phyloP scores from a whole-genome alignment of 2,113 vertebrate species.

The Ciconia maguari region DNA sequence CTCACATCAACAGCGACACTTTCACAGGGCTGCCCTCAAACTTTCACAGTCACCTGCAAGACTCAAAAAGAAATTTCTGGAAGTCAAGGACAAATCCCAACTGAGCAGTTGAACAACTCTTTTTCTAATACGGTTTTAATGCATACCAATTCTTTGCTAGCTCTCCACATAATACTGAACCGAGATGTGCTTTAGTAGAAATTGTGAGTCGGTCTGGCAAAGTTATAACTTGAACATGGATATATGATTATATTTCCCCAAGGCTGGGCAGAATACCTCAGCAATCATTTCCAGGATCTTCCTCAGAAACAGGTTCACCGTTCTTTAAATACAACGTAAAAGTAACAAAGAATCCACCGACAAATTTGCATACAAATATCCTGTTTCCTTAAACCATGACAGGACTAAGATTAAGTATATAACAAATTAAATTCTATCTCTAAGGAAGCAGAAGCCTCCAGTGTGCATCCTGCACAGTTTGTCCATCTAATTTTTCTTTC shows the following conservation, averaged over 20 bases:
- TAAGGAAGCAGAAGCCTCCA: not conserved
- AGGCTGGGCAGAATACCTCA: not conserved
- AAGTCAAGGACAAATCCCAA: not conserved
- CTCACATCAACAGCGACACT: not conserved
- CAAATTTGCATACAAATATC: not conserved
- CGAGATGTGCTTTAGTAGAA: not conserved
- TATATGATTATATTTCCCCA: not conserved
- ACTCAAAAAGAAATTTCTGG: not conserved
- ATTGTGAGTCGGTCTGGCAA: not conserved
- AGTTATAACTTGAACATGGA: fast-evolving
- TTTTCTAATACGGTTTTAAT: not conserved
- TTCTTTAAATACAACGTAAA: not conserved
- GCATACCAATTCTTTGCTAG: not conserved
- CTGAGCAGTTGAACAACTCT: not conserved
- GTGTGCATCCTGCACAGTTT: not conserved
- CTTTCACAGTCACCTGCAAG: not conserved
- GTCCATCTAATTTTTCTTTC: not conserved
- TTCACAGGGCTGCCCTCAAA: not conserved
- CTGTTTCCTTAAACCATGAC: not conserved
- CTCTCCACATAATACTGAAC: not conserved
- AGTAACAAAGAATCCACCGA: not conserved
- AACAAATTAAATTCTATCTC: not conserved
- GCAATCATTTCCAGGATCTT: not conserved
- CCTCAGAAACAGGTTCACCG: not conserved
- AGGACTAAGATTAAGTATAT: not conserved